Evolutionary conservation across 64 coral and sea anemone genomes (phyloP), one percentile per base, ranked within the genome.

Genomic region (Montipora efflorescens): DNA sequence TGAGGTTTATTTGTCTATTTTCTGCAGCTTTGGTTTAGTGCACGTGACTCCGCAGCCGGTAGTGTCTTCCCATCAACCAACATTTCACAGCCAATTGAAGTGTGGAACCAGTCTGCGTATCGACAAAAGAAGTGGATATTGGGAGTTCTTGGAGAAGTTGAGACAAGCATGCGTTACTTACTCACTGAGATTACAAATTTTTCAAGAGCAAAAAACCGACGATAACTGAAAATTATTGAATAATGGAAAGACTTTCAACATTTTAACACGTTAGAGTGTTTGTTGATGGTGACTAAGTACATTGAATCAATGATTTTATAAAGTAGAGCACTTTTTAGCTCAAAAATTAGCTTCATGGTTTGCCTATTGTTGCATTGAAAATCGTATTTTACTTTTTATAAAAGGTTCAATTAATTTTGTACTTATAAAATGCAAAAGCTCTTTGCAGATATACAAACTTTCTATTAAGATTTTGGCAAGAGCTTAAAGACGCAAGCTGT

Each of bases 251-350:
- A 15, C 15, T 66, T 18, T 66, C 10, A 66, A 18, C 7, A 11
- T 4, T 66, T 66, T 13, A 55, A 10, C 9, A 55, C 5, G 6
- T 55, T 25, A 73, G 14, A 23, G 5, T 3, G 4, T 71, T 23
- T 12, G 23, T 45, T 45, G 10, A 28, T 76, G 47, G 2, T 6
- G 2, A 62, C 8, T 12, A 16, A 46, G 28, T 86, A 72, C 82
- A 86, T 68, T 86, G 82, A 10, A 86, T 86, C 82, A 86, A 68
- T 86, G 82, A 48, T 86, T 78, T 48, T 50, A 84, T 71, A 50
- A 86, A 22, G 62, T 50, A 86, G 66, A 72, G 64, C 67, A 15
- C 20, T 36, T 71, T 21, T 49, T 22, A 47, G 82, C 66, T 86
- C 62, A 28, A 78, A 49, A n/a, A 57, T 57, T 2, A 51, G 16